These are phyloP conservation scores for Zingel zingel DNA, from an alignment of 2,113 vertebrate species.

Conservation along the genomic window DNA sequence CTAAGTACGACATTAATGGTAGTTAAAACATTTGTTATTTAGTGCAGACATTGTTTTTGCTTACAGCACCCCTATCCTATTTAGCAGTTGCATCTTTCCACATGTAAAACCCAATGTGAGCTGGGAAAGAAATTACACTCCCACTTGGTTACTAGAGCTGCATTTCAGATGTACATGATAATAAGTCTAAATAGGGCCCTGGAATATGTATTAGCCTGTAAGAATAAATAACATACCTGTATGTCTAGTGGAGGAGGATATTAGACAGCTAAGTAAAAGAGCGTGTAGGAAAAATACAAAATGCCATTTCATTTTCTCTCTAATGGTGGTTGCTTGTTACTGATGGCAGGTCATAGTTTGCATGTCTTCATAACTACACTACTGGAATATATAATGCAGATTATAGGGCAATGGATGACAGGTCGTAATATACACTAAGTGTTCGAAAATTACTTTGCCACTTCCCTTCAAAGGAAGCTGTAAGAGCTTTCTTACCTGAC, in stretches of 20 bases:
- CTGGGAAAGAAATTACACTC: slow-evolving; percentile 2
- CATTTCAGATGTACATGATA: not conserved
- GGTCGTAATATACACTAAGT: slow-evolving; percentile 21
- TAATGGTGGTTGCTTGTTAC: slow-evolving; percentile 1
- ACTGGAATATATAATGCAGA: slow-evolving; percentile 41
- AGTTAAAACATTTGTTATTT: not conserved
- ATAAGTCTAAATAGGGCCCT: not conserved
- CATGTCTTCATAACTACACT: slow-evolving; percentile 14
- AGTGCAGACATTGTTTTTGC: not conserved
- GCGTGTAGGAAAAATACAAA: not conserved
- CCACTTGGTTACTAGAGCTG: not conserved
- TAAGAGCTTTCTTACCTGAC: slow-evolving; percentile 53
- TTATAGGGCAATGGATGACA: slow-evolving; percentile 20
- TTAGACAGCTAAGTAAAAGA: not conserved
- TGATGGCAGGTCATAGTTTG: slow-evolving; percentile 10
- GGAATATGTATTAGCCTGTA: not conserved
- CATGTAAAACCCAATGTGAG: not conserved
- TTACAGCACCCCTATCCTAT: too few species aligned
- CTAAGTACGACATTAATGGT: not conserved
- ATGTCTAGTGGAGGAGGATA: not conserved
- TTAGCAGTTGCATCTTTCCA: not conserved
- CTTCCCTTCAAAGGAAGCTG: slow-evolving; percentile 16
- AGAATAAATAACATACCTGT: not conserved
- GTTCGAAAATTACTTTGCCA: slow-evolving; percentile 8
- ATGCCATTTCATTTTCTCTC: not conserved